phyloP scores from a whole-genome alignment of 2,888 invertebrate genomes.

The Tanaodytes sp. region DNA sequence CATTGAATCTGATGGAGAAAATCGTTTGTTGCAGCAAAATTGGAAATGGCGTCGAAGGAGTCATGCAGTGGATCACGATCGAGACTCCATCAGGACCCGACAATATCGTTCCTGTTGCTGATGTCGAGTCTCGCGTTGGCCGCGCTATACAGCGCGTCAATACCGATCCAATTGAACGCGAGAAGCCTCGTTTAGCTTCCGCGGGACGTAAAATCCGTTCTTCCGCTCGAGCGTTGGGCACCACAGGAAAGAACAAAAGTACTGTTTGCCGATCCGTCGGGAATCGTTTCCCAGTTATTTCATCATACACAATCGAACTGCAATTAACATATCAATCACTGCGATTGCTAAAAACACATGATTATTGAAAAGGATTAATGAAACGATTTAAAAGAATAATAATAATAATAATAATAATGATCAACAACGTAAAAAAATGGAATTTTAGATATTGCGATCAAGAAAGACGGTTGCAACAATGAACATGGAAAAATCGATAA shows the following conservation, averaged over 20 bases:
- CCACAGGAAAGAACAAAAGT: conserved; percentile 32
- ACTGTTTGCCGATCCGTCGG: conserved; percentile 36
- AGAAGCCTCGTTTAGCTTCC: conserved; percentile 66
- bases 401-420: no score
- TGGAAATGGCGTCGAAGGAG: conserved; percentile 66
- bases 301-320: conserved; percentile 53
- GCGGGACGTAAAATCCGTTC: conserved; percentile 48
- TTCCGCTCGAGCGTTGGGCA: conserved; percentile 55
- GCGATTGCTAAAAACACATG: conserved; percentile 47
- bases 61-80: conserved; percentile 65
- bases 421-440: no score
- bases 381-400: not conserved
- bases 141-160: conserved; percentile 41
- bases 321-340: conserved; percentile 56
- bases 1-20: no score
- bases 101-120: conserved; percentile 58
- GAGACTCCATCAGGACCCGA: conserved; percentile 43
- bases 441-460: no score
- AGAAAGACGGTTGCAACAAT: no score
- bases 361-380: no score
- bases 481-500: conserved; percentile 8
- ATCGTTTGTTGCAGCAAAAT: conserved; percentile 68
- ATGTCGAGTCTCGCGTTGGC: conserved; percentile 58
- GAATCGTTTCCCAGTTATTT: conserved; percentile 43
- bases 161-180: conserved; percentile 54